Evolutionary conservation across 2,888 invertebrate genomes (phyloP).

Genomic region (Andrena bucephala): DNA sequence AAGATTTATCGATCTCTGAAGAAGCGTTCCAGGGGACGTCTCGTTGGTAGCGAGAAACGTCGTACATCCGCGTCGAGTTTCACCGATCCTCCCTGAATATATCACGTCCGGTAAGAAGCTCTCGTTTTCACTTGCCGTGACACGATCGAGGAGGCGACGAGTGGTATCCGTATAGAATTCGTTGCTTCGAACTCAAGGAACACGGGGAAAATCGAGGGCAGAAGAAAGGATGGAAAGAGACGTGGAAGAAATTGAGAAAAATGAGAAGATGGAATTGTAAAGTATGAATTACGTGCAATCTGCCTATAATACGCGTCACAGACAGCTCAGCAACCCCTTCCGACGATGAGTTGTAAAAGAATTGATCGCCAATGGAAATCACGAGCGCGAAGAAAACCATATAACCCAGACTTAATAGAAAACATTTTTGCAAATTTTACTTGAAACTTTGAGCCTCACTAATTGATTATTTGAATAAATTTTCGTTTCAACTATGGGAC

Average conservation of each 20-base stretch:
- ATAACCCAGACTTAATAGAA: not conserved
- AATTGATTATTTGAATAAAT: too few relatives aligned
- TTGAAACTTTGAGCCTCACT: too few relatives aligned
- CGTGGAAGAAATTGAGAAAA: not conserved
- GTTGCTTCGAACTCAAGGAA: conserved; percentile 17
- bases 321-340: not conserved
- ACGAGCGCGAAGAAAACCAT: not conserved
- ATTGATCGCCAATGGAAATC: not conserved
- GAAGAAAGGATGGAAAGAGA: not conserved
- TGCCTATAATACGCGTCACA: conserved; percentile 4
- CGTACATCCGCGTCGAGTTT: conserved; percentile 43
- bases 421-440: not conserved
- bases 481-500: too few relatives aligned
- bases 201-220: conserved; percentile 4
- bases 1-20: conserved; percentile 33
- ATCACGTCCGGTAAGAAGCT: conserved; percentile 56
- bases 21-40: conserved; percentile 2
- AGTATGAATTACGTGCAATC: conserved; percentile 25
- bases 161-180: conserved; percentile 39
- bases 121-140: conserved; percentile 53
- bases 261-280: conserved; percentile 34
- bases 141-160: conserved; percentile 45
- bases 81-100: conserved; percentile 54
- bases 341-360: conserved; percentile 2
- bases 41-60: conserved; percentile 23